Evolutionary conservation across 2,113 vertebrate species (phyloP).

Genomic region (Suricata suricatta): DNA sequence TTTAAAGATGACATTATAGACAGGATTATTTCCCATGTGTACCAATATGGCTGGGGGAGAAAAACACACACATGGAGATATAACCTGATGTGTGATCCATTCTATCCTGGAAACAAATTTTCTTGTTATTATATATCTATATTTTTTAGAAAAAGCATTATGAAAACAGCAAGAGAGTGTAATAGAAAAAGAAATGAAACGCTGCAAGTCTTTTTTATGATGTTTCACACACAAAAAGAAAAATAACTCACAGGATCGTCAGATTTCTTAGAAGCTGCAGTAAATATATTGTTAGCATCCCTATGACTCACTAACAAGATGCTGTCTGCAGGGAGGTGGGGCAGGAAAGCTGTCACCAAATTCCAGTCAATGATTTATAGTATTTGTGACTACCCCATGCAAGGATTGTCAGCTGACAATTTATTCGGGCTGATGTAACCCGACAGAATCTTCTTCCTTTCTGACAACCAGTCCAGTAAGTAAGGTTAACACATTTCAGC

Average conservation of each 20-base stretch:
- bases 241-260: conserved; percentile 28
- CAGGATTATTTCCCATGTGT: conserved; percentile 68
- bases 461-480: conserved; percentile 52
- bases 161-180: conserved; percentile 49
- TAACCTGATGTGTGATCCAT: neutral
- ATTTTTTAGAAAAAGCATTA: conserved; percentile 64
- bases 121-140: conserved; percentile 61
- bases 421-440: conserved; percentile 73
- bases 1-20: conserved; percentile 71
- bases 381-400: conserved; percentile 58
- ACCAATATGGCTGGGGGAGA: conserved; percentile 29
- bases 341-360: conserved; percentile 55
- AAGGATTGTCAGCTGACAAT: conserved; percentile 72
- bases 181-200: conserved; percentile 64
- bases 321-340: conserved; percentile 10
- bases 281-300: conserved; percentile 19
- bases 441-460: conserved; percentile 64
- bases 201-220: neutral
- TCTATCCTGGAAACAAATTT: conserved; percentile 57
- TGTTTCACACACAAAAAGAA: conserved; percentile 53
- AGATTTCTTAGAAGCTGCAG: conserved; percentile 63
- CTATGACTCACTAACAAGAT: conserved; percentile 61
- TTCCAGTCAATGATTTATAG: conserved; percentile 53
- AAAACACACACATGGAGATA: conserved; percentile 39
- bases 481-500: conserved; percentile 55